phyloP scores from a whole-genome alignment of 2,113 vertebrate species.

The Megaleporinus macrocephalus region DNA sequence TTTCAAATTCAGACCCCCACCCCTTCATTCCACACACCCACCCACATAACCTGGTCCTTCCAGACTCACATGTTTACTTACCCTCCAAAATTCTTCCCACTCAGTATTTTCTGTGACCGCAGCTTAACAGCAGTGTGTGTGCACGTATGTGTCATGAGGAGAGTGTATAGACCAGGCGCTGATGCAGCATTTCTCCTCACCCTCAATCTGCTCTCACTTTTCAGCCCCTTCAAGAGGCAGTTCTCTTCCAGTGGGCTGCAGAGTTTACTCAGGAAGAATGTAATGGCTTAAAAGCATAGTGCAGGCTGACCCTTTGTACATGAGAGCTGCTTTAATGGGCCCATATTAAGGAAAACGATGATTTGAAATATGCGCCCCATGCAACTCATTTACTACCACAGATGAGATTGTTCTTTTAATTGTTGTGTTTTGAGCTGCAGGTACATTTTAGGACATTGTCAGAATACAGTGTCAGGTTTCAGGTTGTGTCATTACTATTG shows the following conservation, averaged over 20 bases:
- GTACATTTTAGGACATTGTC: too few relatives aligned
- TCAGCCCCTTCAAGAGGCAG: too few relatives aligned
- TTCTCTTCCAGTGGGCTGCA: background rate
- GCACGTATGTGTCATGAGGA: background rate
- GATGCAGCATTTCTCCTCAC: background rate
- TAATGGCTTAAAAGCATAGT: background rate
- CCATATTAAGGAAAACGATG: too few relatives aligned
- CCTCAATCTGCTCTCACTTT: background rate
- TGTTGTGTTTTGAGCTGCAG: too few relatives aligned
- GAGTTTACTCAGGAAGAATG: background rate
- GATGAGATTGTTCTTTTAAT: too few relatives aligned
- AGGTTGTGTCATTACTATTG: too few relatives aligned
- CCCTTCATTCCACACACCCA: conserved; percentile 20
- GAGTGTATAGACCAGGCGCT: background rate
- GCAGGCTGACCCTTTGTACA: too few relatives aligned
- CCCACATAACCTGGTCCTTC: conserved; percentile 23
- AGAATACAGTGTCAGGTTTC: too few relatives aligned
- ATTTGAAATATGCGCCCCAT: too few relatives aligned
- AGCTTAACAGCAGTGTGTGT: background rate
- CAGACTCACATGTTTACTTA: conserved; percentile 28
- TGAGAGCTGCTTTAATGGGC: too few relatives aligned
- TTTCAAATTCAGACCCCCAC: conserved; percentile 40
- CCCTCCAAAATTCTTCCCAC: conserved; percentile 16
- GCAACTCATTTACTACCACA: too few relatives aligned
- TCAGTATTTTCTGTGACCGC: conserved; percentile 39